A percentile compares a stretch with the other conserved stretches of the same genome.
These are phyloP conservation scores for Aphidoletes aphidimyza DNA, from an alignment of 2,888 invertebrate species.

Conservation along the genomic window DNA sequence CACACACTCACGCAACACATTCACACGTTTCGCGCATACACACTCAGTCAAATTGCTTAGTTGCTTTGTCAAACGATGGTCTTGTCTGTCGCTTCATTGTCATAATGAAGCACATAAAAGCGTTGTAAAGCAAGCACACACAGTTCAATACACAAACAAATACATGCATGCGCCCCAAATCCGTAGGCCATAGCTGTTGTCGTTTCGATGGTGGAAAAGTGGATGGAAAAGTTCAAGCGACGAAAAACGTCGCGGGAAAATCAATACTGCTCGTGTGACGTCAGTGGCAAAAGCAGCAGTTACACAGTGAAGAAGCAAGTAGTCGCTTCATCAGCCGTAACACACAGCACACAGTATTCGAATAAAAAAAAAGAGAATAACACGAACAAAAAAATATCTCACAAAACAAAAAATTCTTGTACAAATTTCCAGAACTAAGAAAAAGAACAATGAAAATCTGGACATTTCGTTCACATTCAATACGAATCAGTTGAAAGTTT, in stretches of 20 bases:
- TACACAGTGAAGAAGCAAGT: conserved; percentile 48
- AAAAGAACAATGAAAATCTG: neutral
- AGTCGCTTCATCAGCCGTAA: conserved; percentile 54
- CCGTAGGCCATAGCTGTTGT: neutral
- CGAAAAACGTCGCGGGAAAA: conserved; percentile 53
- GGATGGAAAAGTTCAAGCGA: conserved; percentile 7
- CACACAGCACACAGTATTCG: conserved; percentile 54
- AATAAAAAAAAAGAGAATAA: neutral
- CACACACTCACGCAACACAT: neutral
- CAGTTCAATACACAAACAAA: neutral
- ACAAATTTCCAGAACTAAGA: neutral
- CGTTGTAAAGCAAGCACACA: neutral
- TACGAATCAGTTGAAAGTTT: neutral
- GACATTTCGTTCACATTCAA: neutral
- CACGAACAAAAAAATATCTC: neutral
- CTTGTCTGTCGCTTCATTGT: conserved; percentile 49
- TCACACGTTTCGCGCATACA: no score
- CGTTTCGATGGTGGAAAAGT: neutral
- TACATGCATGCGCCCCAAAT: neutral
- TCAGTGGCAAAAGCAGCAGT: conserved; percentile 50
- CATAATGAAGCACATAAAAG: conserved; percentile 22
- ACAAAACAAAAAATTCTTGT: conserved; percentile 41
- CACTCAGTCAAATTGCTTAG: neutral
- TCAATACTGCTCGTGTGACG: conserved; percentile 55
- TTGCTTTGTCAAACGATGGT: conserved; percentile 49